phyloP scores from a whole-genome alignment of 2,888 invertebrate genomes.

The Drosophila mayaguana region DNA sequence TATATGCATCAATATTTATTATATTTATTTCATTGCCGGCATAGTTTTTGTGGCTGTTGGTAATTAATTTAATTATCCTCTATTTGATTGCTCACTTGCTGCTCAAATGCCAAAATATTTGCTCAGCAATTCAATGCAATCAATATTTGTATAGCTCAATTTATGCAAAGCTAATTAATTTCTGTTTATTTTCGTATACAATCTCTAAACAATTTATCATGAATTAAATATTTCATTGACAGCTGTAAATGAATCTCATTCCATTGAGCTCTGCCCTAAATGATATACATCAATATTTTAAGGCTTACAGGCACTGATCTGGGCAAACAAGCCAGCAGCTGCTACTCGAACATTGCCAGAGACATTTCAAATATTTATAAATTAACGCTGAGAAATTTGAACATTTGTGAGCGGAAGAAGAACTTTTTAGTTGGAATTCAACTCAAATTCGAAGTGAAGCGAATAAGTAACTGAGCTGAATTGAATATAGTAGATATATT shows the following conservation, averaged over 20 bases:
- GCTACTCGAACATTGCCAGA: not conserved
- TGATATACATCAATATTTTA: not conserved
- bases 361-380: slow-evolving; percentile 1
- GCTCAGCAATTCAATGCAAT: slow-evolving; percentile 14
- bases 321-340: not conserved
- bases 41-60: slow-evolving; percentile 21
- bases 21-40: slow-evolving; percentile 10
- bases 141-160: slow-evolving; percentile 8
- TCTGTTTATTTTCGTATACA: not conserved
- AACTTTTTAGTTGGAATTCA: not conserved
- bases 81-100: slow-evolving; percentile 21
- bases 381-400: not conserved
- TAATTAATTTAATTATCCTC: slow-evolving; percentile 38
- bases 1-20: not conserved
- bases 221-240: slow-evolving; percentile 1
- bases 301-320: not conserved
- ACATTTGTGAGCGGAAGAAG: not conserved
- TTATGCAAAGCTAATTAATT: slow-evolving; percentile 19
- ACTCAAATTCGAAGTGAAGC: not conserved
- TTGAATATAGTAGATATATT: too few species aligned
- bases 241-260: slow-evolving; percentile 1
- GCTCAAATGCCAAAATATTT: slow-evolving; percentile 17
- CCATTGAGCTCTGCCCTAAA: not conserved
- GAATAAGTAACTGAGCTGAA: too few species aligned
- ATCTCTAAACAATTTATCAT: not conserved